phyloP scores from a whole-genome alignment of 2,113 vertebrate species.

The Ivindomyrus marchei region DNA sequence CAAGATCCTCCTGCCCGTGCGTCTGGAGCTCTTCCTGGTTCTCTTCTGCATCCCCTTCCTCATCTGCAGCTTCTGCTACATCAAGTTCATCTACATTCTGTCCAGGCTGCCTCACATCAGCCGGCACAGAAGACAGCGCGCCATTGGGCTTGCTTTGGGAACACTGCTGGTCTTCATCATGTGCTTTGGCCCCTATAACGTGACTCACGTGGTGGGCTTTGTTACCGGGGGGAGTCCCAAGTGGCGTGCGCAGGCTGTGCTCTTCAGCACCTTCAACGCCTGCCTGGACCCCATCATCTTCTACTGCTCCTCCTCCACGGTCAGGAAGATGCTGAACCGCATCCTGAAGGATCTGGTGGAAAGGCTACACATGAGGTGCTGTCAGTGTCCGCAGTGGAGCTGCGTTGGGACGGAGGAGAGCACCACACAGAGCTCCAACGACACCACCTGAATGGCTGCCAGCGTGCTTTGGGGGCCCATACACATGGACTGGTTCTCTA shows the following conservation, averaged over 20 bases:
- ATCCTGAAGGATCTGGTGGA: constrained; percentile 6
- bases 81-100: constrained; percentile 44
- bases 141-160: constrained; percentile 42
- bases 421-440: constrained; percentile 31
- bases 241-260: constrained; percentile 50
- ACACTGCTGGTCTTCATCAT: constrained; percentile 50
- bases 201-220: constrained; percentile 60
- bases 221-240: constrained; percentile 30
- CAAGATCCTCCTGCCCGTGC: constrained; percentile 45
- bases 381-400: not conserved
- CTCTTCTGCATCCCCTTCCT: constrained; percentile 51
- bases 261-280: constrained; percentile 59
- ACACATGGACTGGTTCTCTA: not conserved
- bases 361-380: not conserved
- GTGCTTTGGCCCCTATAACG: constrained; percentile 61
- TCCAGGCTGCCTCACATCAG: constrained; percentile 31
- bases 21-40: constrained; percentile 50
- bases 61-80: constrained; percentile 52
- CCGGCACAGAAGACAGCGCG: constrained; percentile 36
- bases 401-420: constrained; percentile 1
- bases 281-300: constrained; percentile 65
- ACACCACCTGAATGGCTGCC: constrained; percentile 2
- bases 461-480: not conserved
- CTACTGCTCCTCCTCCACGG: constrained; percentile 59
- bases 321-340: constrained; percentile 42